A percentile compares a stretch with the other conserved stretches of the same genome.
Conservation (phyloP, 2,888 invertebrate species). For the Euzophera pinguis region DNA sequence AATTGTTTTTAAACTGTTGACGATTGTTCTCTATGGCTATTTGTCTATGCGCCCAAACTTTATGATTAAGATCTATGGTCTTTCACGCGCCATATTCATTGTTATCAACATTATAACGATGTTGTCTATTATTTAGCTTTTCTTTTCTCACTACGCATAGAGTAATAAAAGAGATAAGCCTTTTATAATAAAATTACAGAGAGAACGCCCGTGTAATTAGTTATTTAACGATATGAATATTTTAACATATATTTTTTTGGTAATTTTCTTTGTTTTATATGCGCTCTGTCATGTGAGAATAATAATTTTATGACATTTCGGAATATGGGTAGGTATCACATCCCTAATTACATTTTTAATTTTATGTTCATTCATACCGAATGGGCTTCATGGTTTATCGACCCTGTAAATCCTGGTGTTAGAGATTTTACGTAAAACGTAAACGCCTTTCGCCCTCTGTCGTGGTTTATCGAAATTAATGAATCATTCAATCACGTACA, state of each 20-base stretch:
- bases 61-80: conserved; percentile 60
- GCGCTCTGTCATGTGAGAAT: background rate
- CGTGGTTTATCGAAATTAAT: too few species aligned
- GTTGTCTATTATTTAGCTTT: conserved; percentile 18
- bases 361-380: too few species aligned
- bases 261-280: conserved; percentile 5
- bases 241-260: conserved; percentile 9
- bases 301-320: background rate
- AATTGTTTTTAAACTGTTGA: conserved; percentile 75
- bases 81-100: conserved; percentile 48
- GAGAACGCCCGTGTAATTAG: conserved; percentile 10
- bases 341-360: too few species aligned
- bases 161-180: conserved; percentile 5
- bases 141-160: conserved; percentile 2
- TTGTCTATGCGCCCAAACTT: conserved; percentile 68
- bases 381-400: too few species aligned
- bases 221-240: conserved; percentile 13
- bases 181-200: conserved; percentile 10
- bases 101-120: conserved; percentile 20
- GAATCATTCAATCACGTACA: too few species aligned
- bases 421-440: too few species aligned
- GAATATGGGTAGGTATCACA: too few species aligned
- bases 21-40: conserved; percentile 74
- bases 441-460: too few species aligned
- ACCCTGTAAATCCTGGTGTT: too few species aligned